phyloP scores from a whole-genome alignment of 2,797 vertebrate genomes.

The Sphenopsis melanotis region DNA sequence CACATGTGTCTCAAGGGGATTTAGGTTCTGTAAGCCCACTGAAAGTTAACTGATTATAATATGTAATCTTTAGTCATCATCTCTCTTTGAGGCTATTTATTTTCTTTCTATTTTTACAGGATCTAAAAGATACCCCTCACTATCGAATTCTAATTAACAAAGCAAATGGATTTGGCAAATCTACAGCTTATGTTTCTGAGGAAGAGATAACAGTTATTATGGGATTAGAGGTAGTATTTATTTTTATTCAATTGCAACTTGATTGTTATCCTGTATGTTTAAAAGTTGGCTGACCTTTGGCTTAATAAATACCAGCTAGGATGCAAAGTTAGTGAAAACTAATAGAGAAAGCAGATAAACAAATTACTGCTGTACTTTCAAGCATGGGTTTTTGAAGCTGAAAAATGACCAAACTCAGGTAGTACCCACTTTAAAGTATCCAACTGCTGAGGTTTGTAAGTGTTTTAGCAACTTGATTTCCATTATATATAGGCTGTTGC shows the following conservation, averaged over 20 bases:
- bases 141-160: constrained; percentile 57
- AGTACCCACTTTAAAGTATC: neutral
- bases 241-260: constrained; percentile 21
- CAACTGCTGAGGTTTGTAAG: neutral
- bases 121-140: constrained; percentile 30
- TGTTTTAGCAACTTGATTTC: neutral
- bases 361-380: neutral
- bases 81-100: neutral
- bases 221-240: constrained; percentile 36
- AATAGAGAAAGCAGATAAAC: neutral
- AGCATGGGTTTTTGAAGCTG: neutral
- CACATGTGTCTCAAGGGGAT: neutral
- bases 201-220: constrained; percentile 27
- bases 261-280: neutral
- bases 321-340: neutral
- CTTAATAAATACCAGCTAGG: neutral
- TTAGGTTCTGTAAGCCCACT: neutral
- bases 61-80: neutral
- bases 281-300: neutral
- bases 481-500: neutral
- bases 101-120: constrained; percentile 38
- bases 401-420: neutral
- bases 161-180: constrained; percentile 19
- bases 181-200: constrained; percentile 30
- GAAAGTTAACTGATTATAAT: neutral